Evolutionary conservation across 2,888 invertebrate species (phyloP).

Genomic region (Rhopalosiphum nymphaeae): DNA sequence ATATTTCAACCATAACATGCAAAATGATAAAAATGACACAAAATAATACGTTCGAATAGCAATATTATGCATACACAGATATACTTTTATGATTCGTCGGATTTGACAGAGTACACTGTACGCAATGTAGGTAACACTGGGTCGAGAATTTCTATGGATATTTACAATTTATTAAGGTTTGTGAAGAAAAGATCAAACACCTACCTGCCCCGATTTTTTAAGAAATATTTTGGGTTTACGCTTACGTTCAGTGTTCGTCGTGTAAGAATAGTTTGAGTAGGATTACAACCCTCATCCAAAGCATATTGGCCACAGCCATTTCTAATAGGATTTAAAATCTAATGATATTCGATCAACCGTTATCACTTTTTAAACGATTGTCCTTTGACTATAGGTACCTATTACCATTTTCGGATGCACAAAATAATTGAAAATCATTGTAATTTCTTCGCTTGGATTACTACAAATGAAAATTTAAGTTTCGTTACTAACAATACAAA

Average conservation of each 20-base stretch:
- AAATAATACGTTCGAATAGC: not conserved
- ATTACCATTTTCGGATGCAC: not conserved
- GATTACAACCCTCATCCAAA: conserved; percentile 36
- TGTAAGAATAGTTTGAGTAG: not conserved
- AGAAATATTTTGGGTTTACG: conserved; percentile 19
- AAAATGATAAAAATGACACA: not conserved
- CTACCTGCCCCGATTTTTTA: not conserved
- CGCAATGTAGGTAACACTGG: not conserved
- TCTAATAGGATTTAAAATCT: conserved; percentile 52
- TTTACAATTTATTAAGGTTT: conserved; percentile 17
- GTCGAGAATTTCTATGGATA: not conserved
- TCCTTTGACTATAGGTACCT: not conserved
- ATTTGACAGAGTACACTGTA: not conserved
- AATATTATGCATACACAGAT: not conserved
- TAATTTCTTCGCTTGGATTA: conserved; percentile 24
- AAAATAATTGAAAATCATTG: conserved; percentile 48
- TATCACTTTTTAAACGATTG: conserved; percentile 36
- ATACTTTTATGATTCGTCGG: not conserved
- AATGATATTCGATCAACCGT: conserved; percentile 39
- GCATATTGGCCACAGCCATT: conserved; percentile 3
- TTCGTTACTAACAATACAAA: not conserved
- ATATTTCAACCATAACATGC: conserved; percentile 13
- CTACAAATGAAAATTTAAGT: not conserved
- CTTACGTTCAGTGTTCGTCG: not conserved
- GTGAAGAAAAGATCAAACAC: conserved; percentile 9